Evolutionary conservation across 2,113 vertebrate species (phyloP).

Genomic region (Rhea americana): DNA sequence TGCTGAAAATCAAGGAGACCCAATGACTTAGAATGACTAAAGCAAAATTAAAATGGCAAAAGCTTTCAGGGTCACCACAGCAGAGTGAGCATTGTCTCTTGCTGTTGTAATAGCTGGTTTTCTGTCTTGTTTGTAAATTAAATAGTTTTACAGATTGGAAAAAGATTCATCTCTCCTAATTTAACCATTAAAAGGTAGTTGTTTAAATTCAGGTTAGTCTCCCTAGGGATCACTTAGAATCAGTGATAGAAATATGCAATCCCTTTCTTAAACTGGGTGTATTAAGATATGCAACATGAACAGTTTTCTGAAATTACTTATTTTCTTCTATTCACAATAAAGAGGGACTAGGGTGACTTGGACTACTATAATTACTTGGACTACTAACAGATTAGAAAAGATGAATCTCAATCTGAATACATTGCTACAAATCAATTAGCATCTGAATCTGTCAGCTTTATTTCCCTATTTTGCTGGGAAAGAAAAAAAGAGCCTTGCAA

Average conservation of each 20-base stretch:
- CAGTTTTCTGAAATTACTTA: neutral
- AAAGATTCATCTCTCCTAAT: neutral
- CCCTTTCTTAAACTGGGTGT: neutral
- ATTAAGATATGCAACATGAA: neutral
- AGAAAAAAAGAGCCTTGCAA: neutral
- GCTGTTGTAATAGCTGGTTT: neutral
- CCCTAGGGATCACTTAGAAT: neutral
- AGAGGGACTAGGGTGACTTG: neutral
- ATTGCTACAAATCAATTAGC: neutral
- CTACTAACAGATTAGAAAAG: neutral
- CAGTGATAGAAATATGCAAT: neutral
- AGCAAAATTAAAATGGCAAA: neutral
- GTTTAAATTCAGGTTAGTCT: neutral
- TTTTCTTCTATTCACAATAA: neutral
- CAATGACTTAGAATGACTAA: neutral
- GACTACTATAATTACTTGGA: neutral
- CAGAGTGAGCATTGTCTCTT: neutral
- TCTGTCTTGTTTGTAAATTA: neutral
- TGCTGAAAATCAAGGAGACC: neutral
- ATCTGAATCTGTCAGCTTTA: neutral
- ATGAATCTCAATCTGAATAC: neutral
- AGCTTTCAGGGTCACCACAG: neutral
- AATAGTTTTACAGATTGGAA: neutral
- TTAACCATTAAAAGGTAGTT: neutral
- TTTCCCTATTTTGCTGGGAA: neutral